Percentiles rank a stretch among this genome's conserved stretches.
phyloP scores from a whole-genome alignment of 92 coral and sea anemone genomes.

The Porites evermanni region DNA sequence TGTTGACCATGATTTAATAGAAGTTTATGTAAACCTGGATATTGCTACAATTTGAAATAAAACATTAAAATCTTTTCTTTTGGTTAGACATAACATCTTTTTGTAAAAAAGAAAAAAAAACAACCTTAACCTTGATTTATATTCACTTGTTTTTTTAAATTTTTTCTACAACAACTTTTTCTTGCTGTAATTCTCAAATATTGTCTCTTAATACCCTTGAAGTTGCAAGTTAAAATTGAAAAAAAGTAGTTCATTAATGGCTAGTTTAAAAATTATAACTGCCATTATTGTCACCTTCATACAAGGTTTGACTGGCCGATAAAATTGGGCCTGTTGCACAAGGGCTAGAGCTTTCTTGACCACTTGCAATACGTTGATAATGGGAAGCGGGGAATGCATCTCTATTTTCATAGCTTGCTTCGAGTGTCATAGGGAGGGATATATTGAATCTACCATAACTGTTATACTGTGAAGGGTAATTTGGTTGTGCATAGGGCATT shows the following conservation, averaged over 20 bases:
- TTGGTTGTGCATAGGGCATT: slow-evolving; percentile 8
- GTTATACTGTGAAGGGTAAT: slow-evolving; percentile 3
- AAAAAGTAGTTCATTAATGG: not conserved
- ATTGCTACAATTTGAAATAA: slow-evolving; percentile 23
- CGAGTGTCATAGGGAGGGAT: slow-evolving; percentile 25
- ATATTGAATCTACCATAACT: slow-evolving; percentile 9
- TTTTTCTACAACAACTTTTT: not conserved
- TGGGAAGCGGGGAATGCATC: slow-evolving; percentile 25
- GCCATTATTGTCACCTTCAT: slow-evolving; percentile 40
- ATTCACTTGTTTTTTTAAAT: too few species aligned
- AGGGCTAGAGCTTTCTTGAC: slow-evolving; percentile 20
- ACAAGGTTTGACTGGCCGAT: slow-evolving; percentile 48
- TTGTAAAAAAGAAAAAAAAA: not conserved
- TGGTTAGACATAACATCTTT: not conserved
- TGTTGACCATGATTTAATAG: not conserved
- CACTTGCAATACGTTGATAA: slow-evolving; percentile 8
- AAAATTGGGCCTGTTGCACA: slow-evolving; percentile 45
- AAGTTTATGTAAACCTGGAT: too few species aligned
- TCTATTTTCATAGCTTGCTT: slow-evolving; percentile 16
- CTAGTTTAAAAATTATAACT: slow-evolving; percentile 20
- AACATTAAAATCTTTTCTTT: slow-evolving; percentile 9
- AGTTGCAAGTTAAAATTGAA: not conserved
- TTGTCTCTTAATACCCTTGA: not conserved
- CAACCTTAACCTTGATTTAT: too few species aligned
- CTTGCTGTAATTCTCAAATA: slow-evolving; percentile 7